A percentile compares a stretch with the other conserved stretches of the same genome.
Evolutionary conservation across 2,888 invertebrate genomes (phyloP).

Genomic region (Parapristionchus giblindavisi): DNA sequence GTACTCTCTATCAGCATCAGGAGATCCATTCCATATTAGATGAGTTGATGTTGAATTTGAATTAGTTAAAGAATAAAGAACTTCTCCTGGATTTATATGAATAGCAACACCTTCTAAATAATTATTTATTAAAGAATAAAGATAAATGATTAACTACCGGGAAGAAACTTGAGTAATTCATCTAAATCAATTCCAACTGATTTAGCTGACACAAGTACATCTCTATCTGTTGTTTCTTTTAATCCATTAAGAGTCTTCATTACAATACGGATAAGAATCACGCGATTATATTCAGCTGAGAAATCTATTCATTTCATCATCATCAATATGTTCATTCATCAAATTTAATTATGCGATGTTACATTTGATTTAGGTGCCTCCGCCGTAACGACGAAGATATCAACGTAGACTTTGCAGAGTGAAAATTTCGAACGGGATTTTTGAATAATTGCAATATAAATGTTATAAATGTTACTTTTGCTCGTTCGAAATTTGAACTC

Average conservation of each 20-base stretch:
- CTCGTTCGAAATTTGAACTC: too few species aligned
- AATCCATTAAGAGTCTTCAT: slow-evolving; percentile 19
- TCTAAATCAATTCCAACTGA: slow-evolving; percentile 42
- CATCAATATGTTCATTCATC: background rate
- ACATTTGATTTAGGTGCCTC: too few species aligned
- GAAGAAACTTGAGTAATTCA: slow-evolving; percentile 40
- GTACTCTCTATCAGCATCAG: slow-evolving; percentile 28
- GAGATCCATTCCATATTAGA: slow-evolving; percentile 33
- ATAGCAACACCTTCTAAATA: slow-evolving; percentile 21
- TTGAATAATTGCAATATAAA: too few species aligned
- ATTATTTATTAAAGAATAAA: background rate
- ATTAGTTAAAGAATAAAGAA: slow-evolving; percentile 8
- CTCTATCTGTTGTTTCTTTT: slow-evolving; percentile 36
- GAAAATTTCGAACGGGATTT: too few species aligned
- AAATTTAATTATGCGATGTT: background rate
- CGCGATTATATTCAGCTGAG: slow-evolving; percentile 43
- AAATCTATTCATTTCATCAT: background rate
- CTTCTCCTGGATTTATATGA: slow-evolving; percentile 28
- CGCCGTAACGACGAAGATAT: too few species aligned
- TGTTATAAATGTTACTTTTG: too few species aligned
- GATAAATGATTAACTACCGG: slow-evolving; percentile 28
- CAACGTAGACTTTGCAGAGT: too few species aligned
- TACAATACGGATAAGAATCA: slow-evolving; percentile 39
- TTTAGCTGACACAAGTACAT: slow-evolving; percentile 41
- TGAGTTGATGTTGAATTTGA: slow-evolving; percentile 8